phyloP scores from a whole-genome alignment of 2,888 invertebrate species.

The Coleophora flavipennella region DNA sequence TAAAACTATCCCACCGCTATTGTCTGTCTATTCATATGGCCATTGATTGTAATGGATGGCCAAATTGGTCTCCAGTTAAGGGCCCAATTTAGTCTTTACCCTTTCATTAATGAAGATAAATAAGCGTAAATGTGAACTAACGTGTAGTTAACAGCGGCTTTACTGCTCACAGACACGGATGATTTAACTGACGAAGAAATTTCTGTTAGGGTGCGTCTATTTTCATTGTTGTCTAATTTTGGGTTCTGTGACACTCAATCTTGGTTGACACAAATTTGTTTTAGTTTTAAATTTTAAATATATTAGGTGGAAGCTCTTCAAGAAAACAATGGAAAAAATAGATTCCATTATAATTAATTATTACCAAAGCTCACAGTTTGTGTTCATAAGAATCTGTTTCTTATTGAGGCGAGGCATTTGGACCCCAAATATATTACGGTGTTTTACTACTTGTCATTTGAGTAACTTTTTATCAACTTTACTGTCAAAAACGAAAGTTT shows the following conservation, averaged over 20 bases:
- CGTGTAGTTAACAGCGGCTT: conserved; percentile 35
- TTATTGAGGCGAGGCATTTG: no score
- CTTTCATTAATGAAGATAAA: conserved; percentile 36
- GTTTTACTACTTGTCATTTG: no score
- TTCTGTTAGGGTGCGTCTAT: conserved; percentile 29
- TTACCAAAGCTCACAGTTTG: no score
- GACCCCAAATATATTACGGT: no score
- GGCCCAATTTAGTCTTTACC: conserved; percentile 30
- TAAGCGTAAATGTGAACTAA: conserved; percentile 35
- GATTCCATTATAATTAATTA: no score
- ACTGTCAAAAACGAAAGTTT: no score
- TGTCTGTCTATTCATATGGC: conserved; percentile 2
- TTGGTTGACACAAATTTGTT: not conserved
- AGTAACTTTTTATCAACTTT: no score
- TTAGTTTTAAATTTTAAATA: not conserved
- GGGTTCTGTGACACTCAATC: conserved; percentile 1
- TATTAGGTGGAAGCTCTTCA: not conserved
- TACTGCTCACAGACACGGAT: conserved; percentile 46
- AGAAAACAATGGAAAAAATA: no score
- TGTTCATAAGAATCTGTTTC: no score
- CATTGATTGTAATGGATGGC: conserved; percentile 5
- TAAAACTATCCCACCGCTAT: no score
- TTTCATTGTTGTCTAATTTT: conserved; percentile 21
- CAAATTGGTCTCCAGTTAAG: conserved; percentile 25
- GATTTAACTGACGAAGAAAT: conserved; percentile 45